Evolutionary conservation across 2,797 vertebrate species (phyloP).

Genomic region (Clamator glandarius): DNA sequence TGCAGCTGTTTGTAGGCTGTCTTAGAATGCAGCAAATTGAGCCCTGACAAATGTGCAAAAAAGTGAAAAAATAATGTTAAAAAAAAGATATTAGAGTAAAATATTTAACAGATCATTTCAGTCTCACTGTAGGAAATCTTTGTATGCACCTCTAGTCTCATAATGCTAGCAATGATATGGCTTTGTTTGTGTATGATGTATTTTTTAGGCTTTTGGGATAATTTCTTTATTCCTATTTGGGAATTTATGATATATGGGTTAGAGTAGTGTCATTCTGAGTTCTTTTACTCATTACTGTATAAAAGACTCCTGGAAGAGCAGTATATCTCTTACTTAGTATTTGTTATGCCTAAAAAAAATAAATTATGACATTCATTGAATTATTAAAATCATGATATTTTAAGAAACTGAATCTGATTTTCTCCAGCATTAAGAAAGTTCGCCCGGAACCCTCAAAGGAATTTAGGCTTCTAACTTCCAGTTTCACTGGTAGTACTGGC

Average conservation of each 20-base stretch:
- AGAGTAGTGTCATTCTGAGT: not conserved
- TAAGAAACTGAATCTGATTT: conserved; percentile 13
- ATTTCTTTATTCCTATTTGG: not conserved
- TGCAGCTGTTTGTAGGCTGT: not conserved
- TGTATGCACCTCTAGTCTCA: not conserved
- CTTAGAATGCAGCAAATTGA: conserved; percentile 15
- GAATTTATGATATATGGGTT: not conserved
- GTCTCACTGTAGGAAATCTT: conserved; percentile 7
- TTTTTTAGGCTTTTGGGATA: not conserved
- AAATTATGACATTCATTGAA: not conserved
- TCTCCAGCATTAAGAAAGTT: not conserved
- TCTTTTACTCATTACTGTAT: not conserved
- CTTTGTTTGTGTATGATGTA: not conserved
- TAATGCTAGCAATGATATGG: not conserved
- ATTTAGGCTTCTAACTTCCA: not conserved
- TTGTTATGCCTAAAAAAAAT: not conserved
- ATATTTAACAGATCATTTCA: conserved; percentile 52
- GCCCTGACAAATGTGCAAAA: conserved; percentile 13
- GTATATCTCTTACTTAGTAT: not conserved
- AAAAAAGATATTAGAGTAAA: conserved; percentile 28
- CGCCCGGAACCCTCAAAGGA: not conserved
- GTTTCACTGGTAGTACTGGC: not conserved
- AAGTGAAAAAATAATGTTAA: not conserved
- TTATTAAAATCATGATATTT: conserved; percentile 17
- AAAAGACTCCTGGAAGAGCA: not conserved